phyloP scores from a whole-genome alignment of 1,140 invertebrate genomes.

The Panagrolaimus sp. region DNA sequence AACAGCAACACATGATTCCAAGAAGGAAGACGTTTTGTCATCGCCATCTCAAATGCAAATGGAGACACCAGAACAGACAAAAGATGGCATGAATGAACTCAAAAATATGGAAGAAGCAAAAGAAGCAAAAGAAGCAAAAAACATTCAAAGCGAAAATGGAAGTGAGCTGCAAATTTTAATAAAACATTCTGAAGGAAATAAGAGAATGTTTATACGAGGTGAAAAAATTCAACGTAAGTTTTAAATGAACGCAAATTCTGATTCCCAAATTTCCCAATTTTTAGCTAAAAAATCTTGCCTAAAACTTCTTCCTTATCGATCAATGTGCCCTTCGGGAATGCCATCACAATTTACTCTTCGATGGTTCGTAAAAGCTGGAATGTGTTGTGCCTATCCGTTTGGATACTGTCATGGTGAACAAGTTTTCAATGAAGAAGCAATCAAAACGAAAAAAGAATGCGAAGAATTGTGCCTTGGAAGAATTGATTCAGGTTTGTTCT shows the following conservation, averaged over 20 bases:
- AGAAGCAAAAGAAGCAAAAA: no score
- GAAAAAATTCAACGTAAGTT: not conserved
- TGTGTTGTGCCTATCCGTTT: constrained; percentile 35
- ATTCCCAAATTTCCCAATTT: not conserved
- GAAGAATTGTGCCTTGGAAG: constrained; percentile 16
- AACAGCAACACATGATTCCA: no score
- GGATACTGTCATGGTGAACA: constrained; percentile 39
- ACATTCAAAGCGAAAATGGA: not conserved
- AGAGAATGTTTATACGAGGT: not conserved
- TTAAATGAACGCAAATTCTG: not conserved
- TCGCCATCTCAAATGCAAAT: no score
- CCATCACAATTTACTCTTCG: constrained; percentile 35
- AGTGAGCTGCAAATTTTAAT: not conserved
- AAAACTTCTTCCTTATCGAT: constrained; percentile 28
- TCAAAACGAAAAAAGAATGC: constrained; percentile 26
- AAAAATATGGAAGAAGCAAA: no score
- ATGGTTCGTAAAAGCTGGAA: constrained; percentile 24
- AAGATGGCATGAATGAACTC: no score
- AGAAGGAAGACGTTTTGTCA: no score
- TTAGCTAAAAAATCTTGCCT: constrained; percentile 28
- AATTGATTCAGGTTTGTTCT: not conserved
- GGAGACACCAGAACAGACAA: no score
- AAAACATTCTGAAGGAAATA: not conserved
- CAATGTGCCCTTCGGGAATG: constrained; percentile 24
- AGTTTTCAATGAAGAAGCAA: not conserved